Evolutionary conservation across 2,888 invertebrate genomes (phyloP), one percentile per base, ranked within the genome.

Genomic region (Stenchaetothrips biformis): DNA sequence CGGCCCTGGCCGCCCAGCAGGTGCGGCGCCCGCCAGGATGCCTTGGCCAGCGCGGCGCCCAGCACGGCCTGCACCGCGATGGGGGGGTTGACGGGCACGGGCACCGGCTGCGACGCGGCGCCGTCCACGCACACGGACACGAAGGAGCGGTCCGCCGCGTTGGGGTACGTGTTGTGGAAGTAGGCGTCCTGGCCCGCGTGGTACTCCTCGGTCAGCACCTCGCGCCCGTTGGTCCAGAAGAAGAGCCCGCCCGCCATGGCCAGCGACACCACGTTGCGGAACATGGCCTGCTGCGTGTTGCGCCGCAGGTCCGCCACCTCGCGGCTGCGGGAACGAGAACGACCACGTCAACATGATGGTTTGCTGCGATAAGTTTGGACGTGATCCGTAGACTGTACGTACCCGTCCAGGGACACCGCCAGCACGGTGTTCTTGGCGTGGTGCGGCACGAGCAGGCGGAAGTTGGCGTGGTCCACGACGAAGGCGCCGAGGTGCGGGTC

Each of bases 221-320:
- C 91, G 80, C 90, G 89, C 0, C 94, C 95, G 84, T 94, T 93
- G 0, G 95, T 95, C 95, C 96, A 96, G 85, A 94, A 95, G 85
- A 96, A 95, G 16, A 93, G 89, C 9, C 93, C 93, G 84, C 93
- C 92, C 7, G 92, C 92, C 85, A 91, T 91, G 0, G 93, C 92
- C 81, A 96, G 88, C 7, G 95, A 95, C 11, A 92, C 89, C 0
- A 95, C 94, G 80, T 92, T 91, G 81, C 90, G 88, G 84, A 95
- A 93, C 88, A 92, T 92, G 0, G 94, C 92, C 47, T 91, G 92
- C 85, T 93, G 92, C 0, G 94, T 93, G 84, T 94, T 94, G 25
- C 88, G 90, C 79, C 94, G 89, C 80, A 95, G 90, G 85, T 95
- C 91, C 7, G 90, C 88, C 21, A 92, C 89, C 86, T 94, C 93